phyloP scores from a whole-genome alignment of 2,113 vertebrate genomes.

The Charina bottae region DNA sequence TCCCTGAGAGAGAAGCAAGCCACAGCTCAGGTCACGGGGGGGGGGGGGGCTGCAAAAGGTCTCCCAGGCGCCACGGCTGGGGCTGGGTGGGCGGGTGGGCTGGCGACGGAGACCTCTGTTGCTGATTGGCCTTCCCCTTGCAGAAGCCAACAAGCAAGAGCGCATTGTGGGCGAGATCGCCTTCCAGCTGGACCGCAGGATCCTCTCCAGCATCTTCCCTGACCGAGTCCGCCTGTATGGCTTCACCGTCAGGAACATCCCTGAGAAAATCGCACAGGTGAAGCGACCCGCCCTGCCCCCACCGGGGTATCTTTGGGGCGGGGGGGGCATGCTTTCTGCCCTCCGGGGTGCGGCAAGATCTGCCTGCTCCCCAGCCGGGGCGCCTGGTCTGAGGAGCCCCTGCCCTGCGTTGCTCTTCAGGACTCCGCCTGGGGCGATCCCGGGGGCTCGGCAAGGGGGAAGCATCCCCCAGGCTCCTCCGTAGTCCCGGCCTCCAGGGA shows the following conservation, averaged over 20 bases:
- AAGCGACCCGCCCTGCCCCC: not conserved
- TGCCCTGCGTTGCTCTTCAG: too few species aligned
- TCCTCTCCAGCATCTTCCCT: slow-evolving; percentile 77
- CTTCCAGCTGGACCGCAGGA: slow-evolving; percentile 81
- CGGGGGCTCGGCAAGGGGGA: not conserved
- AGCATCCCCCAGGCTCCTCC: not conserved
- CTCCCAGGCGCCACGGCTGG: too few species aligned
- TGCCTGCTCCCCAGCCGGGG: not conserved
- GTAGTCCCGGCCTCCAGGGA: not conserved
- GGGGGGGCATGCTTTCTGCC: not conserved
- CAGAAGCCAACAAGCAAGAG: slow-evolving; percentile 19
- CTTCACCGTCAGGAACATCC: slow-evolving; percentile 80
- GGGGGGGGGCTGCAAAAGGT: too few species aligned
- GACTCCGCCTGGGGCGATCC: not conserved
- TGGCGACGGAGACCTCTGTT: too few species aligned
- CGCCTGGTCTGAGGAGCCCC: not conserved
- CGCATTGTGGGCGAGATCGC: slow-evolving; percentile 79
- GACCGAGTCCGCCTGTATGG: slow-evolving; percentile 76
- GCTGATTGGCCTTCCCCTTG: too few species aligned
- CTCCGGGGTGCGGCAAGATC: not conserved
- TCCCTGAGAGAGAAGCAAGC: too few species aligned
- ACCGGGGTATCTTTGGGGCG: not conserved
- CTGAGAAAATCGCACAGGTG: slow-evolving; percentile 78
- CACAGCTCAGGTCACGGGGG: too few species aligned
- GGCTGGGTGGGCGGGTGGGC: too few species aligned